A percentile compares a stretch with the other conserved stretches of the same genome.
These are phyloP conservation scores for Australoheros scitulus DNA, from an alignment of 2,113 vertebrate genomes.

Conservation along the genomic window DNA sequence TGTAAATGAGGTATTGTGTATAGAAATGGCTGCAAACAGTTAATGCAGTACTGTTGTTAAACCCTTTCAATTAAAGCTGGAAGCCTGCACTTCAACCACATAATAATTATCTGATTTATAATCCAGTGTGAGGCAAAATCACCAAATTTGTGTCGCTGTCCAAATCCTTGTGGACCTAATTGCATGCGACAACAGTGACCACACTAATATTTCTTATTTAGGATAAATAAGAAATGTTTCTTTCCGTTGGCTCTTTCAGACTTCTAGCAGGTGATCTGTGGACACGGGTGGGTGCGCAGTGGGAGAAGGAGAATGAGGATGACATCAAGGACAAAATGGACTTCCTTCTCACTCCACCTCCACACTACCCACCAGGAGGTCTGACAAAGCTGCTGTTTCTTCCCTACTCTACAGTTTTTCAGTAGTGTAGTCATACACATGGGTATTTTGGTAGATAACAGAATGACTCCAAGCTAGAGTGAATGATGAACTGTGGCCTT, in stretches of 20 bases:
- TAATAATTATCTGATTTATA: neutral
- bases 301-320: constrained; percentile 95
- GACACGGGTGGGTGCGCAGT: constrained; percentile 88
- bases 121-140: neutral
- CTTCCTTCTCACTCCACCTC: constrained; percentile 80
- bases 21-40: neutral
- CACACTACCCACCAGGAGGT: constrained; percentile 88
- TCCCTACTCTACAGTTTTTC: neutral
- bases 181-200: neutral
- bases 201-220: neutral
- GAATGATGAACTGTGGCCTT: neutral
- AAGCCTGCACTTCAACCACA: neutral
- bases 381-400: neutral
- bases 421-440: neutral
- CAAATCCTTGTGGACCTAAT: neutral
- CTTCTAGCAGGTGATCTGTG: constrained; percentile 84
- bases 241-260: constrained; percentile 72
- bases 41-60: neutral
- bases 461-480: neutral
- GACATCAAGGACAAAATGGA: constrained; percentile 97
- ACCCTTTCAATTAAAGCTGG: neutral
- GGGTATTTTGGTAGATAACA: neutral
- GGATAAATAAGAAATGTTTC: neutral
- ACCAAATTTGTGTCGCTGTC: no score
- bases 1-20: neutral